Conservation (phyloP, 2,113 vertebrate species). For the Pleuronectes platessa region DNA sequence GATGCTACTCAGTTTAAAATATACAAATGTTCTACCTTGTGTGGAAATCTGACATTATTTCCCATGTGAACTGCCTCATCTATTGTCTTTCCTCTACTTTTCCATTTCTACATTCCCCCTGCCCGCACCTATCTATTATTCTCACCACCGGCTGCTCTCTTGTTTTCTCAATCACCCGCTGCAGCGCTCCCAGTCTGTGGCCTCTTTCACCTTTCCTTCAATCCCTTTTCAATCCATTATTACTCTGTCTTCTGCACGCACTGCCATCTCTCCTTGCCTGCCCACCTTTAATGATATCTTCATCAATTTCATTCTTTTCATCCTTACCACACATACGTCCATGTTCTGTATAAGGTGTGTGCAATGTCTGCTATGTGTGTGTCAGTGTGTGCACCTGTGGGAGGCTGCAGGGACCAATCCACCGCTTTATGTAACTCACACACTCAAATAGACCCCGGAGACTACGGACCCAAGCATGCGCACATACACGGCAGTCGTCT, state of each 20-base stretch:
- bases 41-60: conserved; percentile 1
- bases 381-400: neutral
- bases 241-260: conserved; percentile 9
- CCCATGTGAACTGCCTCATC: neutral
- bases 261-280: neutral
- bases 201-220: conserved; percentile 23
- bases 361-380: neutral
- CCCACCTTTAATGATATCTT: conserved; percentile 19
- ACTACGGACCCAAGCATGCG: no score
- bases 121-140: conserved; percentile 3
- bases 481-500: no score
- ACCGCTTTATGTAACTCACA: conserved; percentile 4
- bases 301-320: conserved; percentile 8
- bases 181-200: neutral
- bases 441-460: neutral
- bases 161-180: conserved; percentile 2
- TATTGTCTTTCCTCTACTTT: conserved; percentile 3
- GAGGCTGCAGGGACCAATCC: neutral
- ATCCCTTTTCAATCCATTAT: conserved; percentile 2
- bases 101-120: neutral
- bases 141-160: neutral
- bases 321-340: neutral
- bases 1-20: neutral
- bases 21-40: neutral
- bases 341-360: neutral